phyloP scores from a whole-genome alignment of 2,888 invertebrate species.

The Perizoma flavofasciatum region DNA sequence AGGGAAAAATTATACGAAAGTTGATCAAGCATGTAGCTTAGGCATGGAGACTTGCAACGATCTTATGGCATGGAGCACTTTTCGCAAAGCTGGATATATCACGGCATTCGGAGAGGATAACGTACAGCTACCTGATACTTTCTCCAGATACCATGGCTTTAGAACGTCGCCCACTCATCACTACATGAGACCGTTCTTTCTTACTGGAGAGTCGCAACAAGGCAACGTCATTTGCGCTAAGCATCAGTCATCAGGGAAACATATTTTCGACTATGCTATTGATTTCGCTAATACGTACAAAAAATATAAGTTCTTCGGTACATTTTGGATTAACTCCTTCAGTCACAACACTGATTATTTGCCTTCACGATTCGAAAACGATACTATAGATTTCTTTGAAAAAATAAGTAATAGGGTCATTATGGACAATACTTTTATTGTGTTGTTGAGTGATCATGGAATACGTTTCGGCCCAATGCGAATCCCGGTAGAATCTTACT shows the following conservation, averaged over 20 bases:
- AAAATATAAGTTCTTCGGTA: conserved; percentile 85
- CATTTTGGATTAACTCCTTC: conserved; percentile 90
- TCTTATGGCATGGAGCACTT: conserved; percentile 90
- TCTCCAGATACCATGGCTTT: conserved; percentile 85
- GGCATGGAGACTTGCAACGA: conserved; percentile 85
- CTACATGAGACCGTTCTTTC: conserved; percentile 88
- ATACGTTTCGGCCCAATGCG: conserved; percentile 88
- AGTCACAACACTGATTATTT: conserved; percentile 87
- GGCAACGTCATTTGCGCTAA: conserved; percentile 66
- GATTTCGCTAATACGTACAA: conserved; percentile 85
- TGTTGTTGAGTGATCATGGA: conserved; percentile 91
- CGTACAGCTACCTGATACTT: conserved; percentile 85
- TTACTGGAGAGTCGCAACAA: conserved; percentile 83
- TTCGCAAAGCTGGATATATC: conserved; percentile 86
- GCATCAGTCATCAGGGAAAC: conserved; percentile 83
- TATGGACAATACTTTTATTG: conserved; percentile 85
- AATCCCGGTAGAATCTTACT: conserved; percentile 87
- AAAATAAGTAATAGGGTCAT: conserved; percentile 78
- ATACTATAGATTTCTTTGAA: conserved; percentile 80
- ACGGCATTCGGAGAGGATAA: conserved; percentile 92
- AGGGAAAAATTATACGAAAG: conserved; percentile 83
- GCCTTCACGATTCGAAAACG: conserved; percentile 86
- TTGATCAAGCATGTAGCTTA: conserved; percentile 73
- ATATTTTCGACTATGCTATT: conserved; percentile 86
- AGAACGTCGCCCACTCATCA: conserved; percentile 89